Base-by-base conservation (phyloP, 2,888 invertebrate genomes). In the Galerucella pusilla region DNA sequence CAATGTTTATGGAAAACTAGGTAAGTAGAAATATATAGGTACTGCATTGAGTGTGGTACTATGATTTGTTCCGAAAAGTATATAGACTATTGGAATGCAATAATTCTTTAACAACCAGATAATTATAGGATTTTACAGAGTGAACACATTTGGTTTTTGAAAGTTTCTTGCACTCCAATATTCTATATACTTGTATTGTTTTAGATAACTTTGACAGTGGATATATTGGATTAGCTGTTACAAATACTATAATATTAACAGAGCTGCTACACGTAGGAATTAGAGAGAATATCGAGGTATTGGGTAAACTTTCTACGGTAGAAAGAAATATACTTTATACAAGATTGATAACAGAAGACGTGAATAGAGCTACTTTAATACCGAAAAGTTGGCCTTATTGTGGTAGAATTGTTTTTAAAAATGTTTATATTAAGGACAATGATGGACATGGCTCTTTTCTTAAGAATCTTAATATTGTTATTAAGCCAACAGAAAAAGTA, bases 241-340 rank as follows among this genome's bases (percentile, higher is more conserved):
- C 93, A 45, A 94, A 94, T 81, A 92, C 93, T 75, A 87, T 94
- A 71, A 92, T 93, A 80, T 85, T 96, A 75, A 94, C 94, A 72
- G 95, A 94, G 78, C 93, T 95, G 92, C 90, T 95, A 73, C 94
- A 95, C 84, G 92, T 93, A 88, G 94, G 94, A 7, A 92, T 95
- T 80, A 90, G 94, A 77, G 94, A 94, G 85, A 91, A 93, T 52
- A 93, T 95, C 0, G 95, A 96, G 84, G 91, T 92, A 35, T 89
- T 92, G 65, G 91, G 92, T 10, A 92, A 93, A 82, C 93, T 94
- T 92, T 93, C 92, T 6, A 92, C 92, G 67, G 95, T 96, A 0
- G 96, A 96, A 85, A 89, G 96, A 73, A 91, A 96, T 1, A 85
- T 94, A 54, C 94, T 96, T 83, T 96, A 94, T 86, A 92, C 93